Base-by-base conservation (phyloP, 2,888 invertebrate genomes). In the Andrena dorsata region DNA sequence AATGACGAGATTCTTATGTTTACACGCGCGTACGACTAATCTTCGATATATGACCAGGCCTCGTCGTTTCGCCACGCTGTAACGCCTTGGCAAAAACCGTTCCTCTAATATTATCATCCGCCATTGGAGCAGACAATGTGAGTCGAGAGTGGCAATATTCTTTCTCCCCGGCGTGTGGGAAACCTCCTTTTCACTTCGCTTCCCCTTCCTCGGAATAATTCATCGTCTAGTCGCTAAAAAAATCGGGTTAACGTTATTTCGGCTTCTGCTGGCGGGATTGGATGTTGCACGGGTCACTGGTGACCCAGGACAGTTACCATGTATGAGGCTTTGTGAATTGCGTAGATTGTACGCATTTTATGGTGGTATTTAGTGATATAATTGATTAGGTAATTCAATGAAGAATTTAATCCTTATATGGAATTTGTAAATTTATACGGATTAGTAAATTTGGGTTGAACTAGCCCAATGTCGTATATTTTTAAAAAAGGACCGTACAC, bases 1-100 rank as follows among this genome's bases (percentile, higher is more conserved):
- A 92, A 92, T 92, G 92, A 92, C 91, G 91, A 90, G 85, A 81
- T 85, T 83, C 84, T 78, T 84, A 76, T 90, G 89, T 89, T 88
- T 89, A 89, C 86, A 82, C 85, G 72, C 88, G 79, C 79, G 68
- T 83, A 85, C 83, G 82, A 71, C 80, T 83, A 82, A 83, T 79
- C 82, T 70, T 47, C 68, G 72, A 71, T 81, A 83, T 80, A 81
- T 72, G 84, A 84, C 68, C 82, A 65, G 76, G 16, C 76, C 74
- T 49, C 66, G 65, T 65, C 53, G 65, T 70, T 72, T 32, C 16
- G 78, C 84, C 66, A 35, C 32, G 51, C 41, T 47, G 49, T 70
- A 74, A 60, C 32, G 70, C 58, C 58, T 79, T 56, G 35, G 35
- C 60, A 51, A 49, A 72, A 70, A 20, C 35, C 56, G 26, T 72